A percentile compares a stretch with the other conserved stretches of the same genome.
phyloP scores from a whole-genome alignment of 2,797 vertebrate genomes.

The Pterois miles region DNA sequence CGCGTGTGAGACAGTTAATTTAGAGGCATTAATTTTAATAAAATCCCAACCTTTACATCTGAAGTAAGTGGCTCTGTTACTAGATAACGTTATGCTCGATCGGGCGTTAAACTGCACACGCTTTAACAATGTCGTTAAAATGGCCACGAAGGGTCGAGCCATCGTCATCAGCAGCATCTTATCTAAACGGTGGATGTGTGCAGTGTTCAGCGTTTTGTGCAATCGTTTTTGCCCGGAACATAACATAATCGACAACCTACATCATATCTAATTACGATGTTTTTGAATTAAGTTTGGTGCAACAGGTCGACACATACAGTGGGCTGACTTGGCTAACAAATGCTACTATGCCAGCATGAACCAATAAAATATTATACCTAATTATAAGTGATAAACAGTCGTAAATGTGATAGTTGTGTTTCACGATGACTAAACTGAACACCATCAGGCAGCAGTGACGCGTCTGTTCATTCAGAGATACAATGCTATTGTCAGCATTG shows the following conservation, averaged over 20 bases:
- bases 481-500: background rate
- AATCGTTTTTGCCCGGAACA: no score
- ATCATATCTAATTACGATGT: background rate
- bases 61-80: background rate
- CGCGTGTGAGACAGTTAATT: background rate
- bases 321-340: background rate
- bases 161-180: background rate
- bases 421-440: no score
- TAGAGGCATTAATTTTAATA: fast-evolving
- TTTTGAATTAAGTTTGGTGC: background rate
- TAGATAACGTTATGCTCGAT: background rate
- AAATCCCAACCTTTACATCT: background rate
- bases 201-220: background rate
- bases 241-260: background rate
- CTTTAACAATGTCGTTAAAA: background rate
- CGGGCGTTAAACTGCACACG: background rate
- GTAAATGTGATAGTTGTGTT: background rate
- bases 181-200: background rate
- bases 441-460: no score
- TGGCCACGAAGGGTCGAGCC: background rate
- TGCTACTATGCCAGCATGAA: background rate
- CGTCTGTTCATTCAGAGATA: background rate
- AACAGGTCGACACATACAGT: background rate
- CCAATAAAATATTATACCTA: no score
- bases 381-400: background rate